Base-by-base conservation (phyloP, 2,797 vertebrate genomes). In the Anabacerthia variegaticeps region DNA sequence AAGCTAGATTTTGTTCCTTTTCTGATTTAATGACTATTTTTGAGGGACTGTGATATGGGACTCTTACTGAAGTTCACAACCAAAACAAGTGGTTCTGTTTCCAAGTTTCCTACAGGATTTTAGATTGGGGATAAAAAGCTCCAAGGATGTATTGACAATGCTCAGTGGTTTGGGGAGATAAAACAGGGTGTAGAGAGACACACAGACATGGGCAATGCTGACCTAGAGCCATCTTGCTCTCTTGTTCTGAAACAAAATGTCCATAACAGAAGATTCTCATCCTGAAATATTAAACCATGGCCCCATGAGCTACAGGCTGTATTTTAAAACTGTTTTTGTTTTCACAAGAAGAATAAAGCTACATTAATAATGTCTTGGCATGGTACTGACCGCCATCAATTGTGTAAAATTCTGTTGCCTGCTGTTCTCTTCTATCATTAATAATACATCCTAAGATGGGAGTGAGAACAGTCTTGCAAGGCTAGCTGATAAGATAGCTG, bases 391-490 rank as follows among this genome's bases (percentile, higher is more conserved):
- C 78, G 52, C 76, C 85, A 95, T 95, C 85, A 95, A 89, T 85
- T 96, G 87, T 95, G 85, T 92, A 95, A 96, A 96, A 92, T 86
- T 91, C 73, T 88, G 54, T 91, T 93, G 92, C 93, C 62, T 93
- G 82, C 66, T 87, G 23, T 76, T 86, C 91, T 88, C 65, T 88
- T 86, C 76, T 72, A 26, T 95, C 89, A 97, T 97, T 95, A 96
- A 97, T 96, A 96, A 96, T 93, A 91, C 48, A 96, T 95, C 62
- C 79, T 91, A 36, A 85, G 78, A 95, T 41, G 68, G 76, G 72
- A 96, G 81, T 83, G 68, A 91, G 92, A 96, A 65, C 65, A 74
- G 58, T 55, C 89, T 88, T 93, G 85, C 82, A 92, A 78, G 66
- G 62, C 59, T 95, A 86, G 85, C 92, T 91, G 92, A 92, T 96